Percentiles rank a stretch among this genome's conserved stretches.
phyloP scores from a whole-genome alignment of 2,113 vertebrate genomes.

The Penelope pileata region DNA sequence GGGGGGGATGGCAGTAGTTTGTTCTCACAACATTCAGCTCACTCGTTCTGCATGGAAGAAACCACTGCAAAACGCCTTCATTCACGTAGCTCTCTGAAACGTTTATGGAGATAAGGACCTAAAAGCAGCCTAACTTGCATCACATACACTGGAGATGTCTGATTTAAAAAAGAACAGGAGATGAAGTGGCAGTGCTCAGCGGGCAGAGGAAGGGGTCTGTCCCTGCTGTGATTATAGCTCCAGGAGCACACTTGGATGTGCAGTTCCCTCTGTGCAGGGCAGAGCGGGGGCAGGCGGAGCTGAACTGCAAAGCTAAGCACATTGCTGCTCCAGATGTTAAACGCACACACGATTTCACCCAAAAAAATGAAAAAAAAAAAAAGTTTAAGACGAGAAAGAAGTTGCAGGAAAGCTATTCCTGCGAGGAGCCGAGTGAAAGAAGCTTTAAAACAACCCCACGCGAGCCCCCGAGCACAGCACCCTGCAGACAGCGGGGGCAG shows the following conservation, averaged over 20 bases:
- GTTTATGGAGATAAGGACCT: not conserved
- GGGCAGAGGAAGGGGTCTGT: not conserved
- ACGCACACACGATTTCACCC: not conserved
- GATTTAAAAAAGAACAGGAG: not conserved
- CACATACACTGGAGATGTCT: not conserved
- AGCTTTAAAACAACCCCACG: not conserved
- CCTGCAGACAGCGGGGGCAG: not conserved
- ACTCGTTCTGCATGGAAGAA: not conserved
- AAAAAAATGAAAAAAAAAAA: not conserved
- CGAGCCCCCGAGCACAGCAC: not conserved
- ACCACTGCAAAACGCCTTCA: not conserved
- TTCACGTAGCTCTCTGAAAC: not conserved
- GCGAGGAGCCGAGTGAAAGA: not conserved
- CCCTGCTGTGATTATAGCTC: rapidly evolving
- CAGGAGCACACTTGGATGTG: not conserved
- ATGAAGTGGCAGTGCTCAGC: not conserved
- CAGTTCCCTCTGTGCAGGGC: not conserved
- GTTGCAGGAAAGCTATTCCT: not conserved
- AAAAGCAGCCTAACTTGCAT: not conserved
- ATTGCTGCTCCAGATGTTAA: slow-evolving; percentile 27
- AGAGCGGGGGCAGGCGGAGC: not conserved
- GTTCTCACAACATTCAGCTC: not conserved
- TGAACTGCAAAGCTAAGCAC: slow-evolving; percentile 40
- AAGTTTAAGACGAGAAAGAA: not conserved
- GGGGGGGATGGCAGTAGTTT: rapidly evolving